These are phyloP conservation scores for Magallana angulata DNA, from an alignment of 1,140 invertebrate genomes.

Conservation along the genomic window DNA sequence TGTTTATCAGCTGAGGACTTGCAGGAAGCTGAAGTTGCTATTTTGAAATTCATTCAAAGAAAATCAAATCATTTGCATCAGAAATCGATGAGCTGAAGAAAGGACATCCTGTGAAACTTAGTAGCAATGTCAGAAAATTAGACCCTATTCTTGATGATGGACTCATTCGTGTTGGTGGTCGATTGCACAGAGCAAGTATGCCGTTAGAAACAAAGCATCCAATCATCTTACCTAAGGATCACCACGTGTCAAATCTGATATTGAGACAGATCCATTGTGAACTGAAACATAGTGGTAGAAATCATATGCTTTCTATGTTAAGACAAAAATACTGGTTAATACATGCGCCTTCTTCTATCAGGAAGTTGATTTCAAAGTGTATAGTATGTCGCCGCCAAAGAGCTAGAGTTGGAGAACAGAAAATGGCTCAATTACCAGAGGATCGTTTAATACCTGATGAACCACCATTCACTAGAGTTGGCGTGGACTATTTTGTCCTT, in stretches of 20 bases:
- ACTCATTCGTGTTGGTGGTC: constrained; percentile 53
- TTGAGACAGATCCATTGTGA: constrained; percentile 45
- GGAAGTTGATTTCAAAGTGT: constrained; percentile 54
- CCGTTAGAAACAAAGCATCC: constrained; percentile 50
- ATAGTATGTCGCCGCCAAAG: constrained; percentile 46
- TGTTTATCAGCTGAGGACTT: neutral
- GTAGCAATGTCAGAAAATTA: constrained; percentile 41
- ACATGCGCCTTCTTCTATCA: constrained; percentile 41
- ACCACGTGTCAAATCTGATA: constrained; percentile 44
- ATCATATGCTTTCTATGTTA: constrained; percentile 37
- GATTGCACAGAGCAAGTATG: constrained; percentile 33
- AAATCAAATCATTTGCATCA: neutral
- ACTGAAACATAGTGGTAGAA: constrained; percentile 48
- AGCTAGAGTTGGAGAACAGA: constrained; percentile 45
- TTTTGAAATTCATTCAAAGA: neutral
- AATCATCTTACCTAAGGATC: constrained; percentile 50
- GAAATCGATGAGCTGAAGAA: neutral
- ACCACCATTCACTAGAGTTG: constrained; percentile 58
- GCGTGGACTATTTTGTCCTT: constrained; percentile 67
- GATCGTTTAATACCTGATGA: constrained; percentile 52
- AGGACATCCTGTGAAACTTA: neutral
- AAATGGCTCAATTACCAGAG: constrained; percentile 54
- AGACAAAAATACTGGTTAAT: constrained; percentile 53
- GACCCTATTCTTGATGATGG: constrained; percentile 51
- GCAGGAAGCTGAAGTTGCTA: neutral